Evolutionary conservation across 2,113 vertebrate genomes (phyloP).

Genomic region (Lynx canadensis): DNA sequence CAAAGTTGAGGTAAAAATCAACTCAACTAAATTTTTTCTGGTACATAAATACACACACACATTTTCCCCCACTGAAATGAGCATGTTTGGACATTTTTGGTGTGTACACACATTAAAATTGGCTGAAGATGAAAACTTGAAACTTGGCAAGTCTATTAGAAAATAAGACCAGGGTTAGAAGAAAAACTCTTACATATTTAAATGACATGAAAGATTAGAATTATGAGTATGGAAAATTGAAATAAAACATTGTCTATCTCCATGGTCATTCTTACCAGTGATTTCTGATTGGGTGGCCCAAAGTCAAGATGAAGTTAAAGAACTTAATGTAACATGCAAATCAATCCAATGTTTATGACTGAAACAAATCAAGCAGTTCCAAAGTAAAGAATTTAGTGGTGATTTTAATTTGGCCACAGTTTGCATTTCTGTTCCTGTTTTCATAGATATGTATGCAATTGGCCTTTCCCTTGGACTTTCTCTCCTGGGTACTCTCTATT

Average conservation of each 20-base stretch:
- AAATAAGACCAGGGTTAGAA: slow-evolving; percentile 54
- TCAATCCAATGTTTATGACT: slow-evolving; percentile 14
- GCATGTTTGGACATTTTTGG: slow-evolving; percentile 23
- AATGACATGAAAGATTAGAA: slow-evolving; percentile 48
- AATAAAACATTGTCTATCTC: not conserved
- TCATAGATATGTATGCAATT: not conserved
- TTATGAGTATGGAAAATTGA: slow-evolving; percentile 11
- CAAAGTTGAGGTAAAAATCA: slow-evolving; percentile 53
- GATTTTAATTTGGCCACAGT: slow-evolving; percentile 56
- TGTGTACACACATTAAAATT: slow-evolving; percentile 48
- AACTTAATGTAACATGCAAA: slow-evolving; percentile 1
- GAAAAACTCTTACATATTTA: slow-evolving; percentile 51
- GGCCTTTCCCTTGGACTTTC: not conserved
- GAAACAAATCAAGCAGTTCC: slow-evolving; percentile 28
- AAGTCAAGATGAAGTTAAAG: slow-evolving; percentile 40
- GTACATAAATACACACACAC: not conserved
- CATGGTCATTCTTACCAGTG: not conserved
- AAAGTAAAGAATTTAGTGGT: not conserved
- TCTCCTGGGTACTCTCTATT: not conserved
- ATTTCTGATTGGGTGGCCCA: not conserved
- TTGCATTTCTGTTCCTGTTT: slow-evolving; percentile 50
- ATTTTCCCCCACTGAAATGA: slow-evolving; percentile 50
- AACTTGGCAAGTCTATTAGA: slow-evolving; percentile 63
- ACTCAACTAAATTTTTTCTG: not conserved
- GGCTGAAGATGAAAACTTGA: slow-evolving; percentile 46